These are phyloP conservation scores for Aviceda subcristata DNA, from an alignment of 2,113 vertebrate genomes.

Conservation along the genomic window DNA sequence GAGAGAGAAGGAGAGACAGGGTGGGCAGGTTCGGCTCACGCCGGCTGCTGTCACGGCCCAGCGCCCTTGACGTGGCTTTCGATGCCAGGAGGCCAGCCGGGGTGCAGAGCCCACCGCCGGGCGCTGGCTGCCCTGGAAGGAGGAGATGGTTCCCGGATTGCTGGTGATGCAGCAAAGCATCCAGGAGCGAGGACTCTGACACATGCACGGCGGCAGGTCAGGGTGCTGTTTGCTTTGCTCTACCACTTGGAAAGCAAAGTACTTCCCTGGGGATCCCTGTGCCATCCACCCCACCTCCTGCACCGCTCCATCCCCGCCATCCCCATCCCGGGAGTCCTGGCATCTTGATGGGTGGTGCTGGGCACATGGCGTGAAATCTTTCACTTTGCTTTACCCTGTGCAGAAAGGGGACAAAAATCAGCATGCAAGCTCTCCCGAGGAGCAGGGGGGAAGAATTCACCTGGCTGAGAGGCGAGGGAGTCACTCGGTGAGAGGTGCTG, in stretches of 20 bases:
- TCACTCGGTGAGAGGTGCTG: neutral
- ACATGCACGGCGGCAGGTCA: neutral
- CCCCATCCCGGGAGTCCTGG: neutral
- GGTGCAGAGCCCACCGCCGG: fast-evolving
- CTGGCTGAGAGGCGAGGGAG: neutral
- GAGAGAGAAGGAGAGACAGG: neutral
- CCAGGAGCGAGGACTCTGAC: neutral
- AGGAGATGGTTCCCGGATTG: neutral
- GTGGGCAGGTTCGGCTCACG: fast-evolving
- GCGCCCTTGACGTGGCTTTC: neutral
- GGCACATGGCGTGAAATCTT: neutral
- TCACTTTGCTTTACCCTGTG: neutral
- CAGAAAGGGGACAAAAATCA: neutral
- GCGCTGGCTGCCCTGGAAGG: neutral
- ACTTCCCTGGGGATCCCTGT: neutral
- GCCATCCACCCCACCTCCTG: neutral
- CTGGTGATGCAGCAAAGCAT: neutral
- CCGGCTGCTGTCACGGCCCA: neutral
- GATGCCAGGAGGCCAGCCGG: neutral
- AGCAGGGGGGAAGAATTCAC: neutral
- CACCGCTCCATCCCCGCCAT: fast-evolving
- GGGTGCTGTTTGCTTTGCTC: neutral
- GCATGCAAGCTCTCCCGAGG: neutral
- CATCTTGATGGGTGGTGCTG: neutral
- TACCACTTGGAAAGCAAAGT: neutral